A percentile compares a stretch with the other conserved stretches of the same genome.
phyloP scores from a whole-genome alignment of 2,113 vertebrate genomes.

The Dendrocopos noguchii region DNA sequence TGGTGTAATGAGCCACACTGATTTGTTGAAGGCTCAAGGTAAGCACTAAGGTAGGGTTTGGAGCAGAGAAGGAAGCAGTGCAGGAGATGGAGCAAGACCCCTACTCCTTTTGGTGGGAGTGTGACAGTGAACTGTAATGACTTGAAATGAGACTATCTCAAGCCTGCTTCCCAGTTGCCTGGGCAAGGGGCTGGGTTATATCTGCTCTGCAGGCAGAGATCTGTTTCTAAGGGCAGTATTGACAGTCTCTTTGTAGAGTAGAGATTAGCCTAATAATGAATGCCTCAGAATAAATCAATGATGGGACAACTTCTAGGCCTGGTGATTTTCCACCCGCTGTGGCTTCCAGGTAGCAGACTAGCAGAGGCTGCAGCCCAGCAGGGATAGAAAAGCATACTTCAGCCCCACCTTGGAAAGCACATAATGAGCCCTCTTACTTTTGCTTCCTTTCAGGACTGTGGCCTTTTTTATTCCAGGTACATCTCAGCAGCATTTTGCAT shows the following conservation, averaged over 20 bases:
- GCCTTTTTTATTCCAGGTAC: neutral
- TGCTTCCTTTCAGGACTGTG: neutral
- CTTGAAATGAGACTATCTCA: neutral
- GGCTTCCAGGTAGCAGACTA: neutral
- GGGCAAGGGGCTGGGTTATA: neutral
- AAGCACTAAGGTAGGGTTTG: neutral
- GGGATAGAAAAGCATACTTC: neutral
- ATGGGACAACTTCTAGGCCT: neutral
- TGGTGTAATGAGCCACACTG: neutral
- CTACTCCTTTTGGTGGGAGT: neutral
- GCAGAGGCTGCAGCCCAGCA: neutral
- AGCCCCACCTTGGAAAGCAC: neutral
- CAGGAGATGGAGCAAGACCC: neutral
- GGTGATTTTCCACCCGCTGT: constrained; percentile 40
- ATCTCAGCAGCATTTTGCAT: neutral
- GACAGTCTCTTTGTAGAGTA: neutral
- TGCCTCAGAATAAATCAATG: neutral
- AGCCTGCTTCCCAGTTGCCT: neutral
- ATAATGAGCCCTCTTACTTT: neutral
- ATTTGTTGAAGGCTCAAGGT: fast-evolving
- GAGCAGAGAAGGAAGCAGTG: neutral
- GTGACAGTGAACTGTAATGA: neutral
- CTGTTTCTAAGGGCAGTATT: neutral
- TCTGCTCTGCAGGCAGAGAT: neutral
- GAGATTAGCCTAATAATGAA: neutral